A percentile compares a stretch with the other conserved stretches of the same genome.
phyloP scores from a whole-genome alignment of 2,888 invertebrate species.

The Aelia acuminata region DNA sequence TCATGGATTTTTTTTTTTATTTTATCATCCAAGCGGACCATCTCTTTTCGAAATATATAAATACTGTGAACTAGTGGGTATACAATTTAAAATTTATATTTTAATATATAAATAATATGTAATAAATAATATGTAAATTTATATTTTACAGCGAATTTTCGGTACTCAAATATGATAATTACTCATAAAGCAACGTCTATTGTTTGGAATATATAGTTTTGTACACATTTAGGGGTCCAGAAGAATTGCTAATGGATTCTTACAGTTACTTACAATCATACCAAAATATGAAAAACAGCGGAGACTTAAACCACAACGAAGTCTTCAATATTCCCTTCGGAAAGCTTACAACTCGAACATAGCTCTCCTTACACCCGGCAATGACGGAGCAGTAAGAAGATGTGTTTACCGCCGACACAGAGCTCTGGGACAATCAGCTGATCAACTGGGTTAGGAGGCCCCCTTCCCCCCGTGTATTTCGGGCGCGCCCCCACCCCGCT shows the following conservation, averaged over 20 bases:
- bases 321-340: neutral
- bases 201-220: no score
- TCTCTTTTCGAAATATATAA: no score
- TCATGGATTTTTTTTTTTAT: no score
- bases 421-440: constrained; percentile 5
- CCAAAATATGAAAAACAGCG: neutral
- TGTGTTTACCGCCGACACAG: constrained; percentile 9
- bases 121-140: no score
- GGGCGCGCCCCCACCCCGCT: neutral
- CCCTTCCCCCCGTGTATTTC: neutral
- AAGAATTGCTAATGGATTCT: neutral
- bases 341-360: neutral
- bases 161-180: no score
- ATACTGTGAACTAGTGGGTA: no score
- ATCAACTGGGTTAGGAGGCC: constrained; percentile 39
- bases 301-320: neutral
- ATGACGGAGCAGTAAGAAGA: neutral
- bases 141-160: no score
- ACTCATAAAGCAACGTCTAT: no score
- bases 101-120: no score
- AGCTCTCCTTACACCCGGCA: neutral
- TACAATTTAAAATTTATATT: no score
- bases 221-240: no score
- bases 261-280: neutral
- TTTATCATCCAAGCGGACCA: no score